phyloP scores from a whole-genome alignment of 2,888 invertebrate species.

The Apodemia hepburni region DNA sequence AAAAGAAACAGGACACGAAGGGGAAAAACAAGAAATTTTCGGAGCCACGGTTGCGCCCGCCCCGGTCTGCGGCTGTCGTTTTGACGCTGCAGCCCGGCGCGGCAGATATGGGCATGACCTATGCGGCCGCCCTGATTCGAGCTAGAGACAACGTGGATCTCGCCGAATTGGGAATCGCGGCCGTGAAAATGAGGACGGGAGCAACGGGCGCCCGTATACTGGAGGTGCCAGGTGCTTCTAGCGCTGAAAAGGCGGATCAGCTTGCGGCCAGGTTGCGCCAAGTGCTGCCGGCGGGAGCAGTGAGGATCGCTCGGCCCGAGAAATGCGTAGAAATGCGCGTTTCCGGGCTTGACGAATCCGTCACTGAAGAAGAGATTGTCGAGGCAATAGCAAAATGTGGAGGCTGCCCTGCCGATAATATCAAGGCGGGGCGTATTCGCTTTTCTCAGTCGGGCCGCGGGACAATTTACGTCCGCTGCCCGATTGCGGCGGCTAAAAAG shows the following conservation, averaged over 20 bases:
- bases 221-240: slow-evolving; percentile 23
- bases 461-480: too few species aligned
- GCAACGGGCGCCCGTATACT: slow-evolving; percentile 25
- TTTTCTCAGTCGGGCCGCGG: too few species aligned
- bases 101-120: slow-evolving; percentile 17
- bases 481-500: too few species aligned
- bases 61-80: too few species aligned
- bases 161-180: slow-evolving; percentile 15
- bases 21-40: neutral
- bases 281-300: slow-evolving; percentile 10
- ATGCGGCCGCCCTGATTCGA: slow-evolving; percentile 12
- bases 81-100: too few species aligned
- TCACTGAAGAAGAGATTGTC: too few species aligned
- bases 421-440: too few species aligned
- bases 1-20: neutral
- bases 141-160: slow-evolving; percentile 16
- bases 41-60: neutral
- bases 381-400: too few species aligned
- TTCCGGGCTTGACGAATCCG: too few species aligned
- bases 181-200: slow-evolving; percentile 15
- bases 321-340: too few species aligned
- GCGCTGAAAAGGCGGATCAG: neutral
- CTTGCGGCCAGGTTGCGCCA: neutral
- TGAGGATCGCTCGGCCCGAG: neutral
- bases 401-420: too few species aligned